Evolutionary conservation across 2,888 invertebrate species (phyloP).

Genomic region (Troides oblongomaculatus): DNA sequence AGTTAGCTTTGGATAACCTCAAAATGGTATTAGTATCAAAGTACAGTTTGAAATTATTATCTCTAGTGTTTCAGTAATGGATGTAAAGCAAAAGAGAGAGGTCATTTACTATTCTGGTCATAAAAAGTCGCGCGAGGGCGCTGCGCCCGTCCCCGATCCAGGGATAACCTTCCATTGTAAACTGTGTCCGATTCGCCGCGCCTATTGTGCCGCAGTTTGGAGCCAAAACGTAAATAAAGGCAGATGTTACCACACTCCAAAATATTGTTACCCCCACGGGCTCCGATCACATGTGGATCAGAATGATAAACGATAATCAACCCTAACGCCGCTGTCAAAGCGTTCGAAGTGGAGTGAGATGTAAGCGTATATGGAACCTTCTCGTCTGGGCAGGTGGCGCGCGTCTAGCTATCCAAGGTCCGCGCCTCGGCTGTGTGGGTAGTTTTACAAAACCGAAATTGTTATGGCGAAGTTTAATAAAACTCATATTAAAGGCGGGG

Average conservation of each 20-base stretch:
- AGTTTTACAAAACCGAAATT: constrained; percentile 75
- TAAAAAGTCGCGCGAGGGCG: constrained; percentile 47
- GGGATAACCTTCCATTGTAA: constrained; percentile 56
- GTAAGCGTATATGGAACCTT: constrained; percentile 33
- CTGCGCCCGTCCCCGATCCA: constrained; percentile 39
- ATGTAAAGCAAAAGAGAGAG: constrained; percentile 44
- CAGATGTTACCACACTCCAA: constrained; percentile 77
- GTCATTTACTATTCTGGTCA: constrained; percentile 56
- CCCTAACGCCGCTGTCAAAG: constrained; percentile 31
- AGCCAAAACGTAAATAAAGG: constrained; percentile 79
- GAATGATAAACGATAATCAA: constrained; percentile 36
- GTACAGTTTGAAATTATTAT: neutral
- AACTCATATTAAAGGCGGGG: constrained; percentile 68
- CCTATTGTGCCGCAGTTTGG: constrained; percentile 71
- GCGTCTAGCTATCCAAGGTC: constrained; percentile 50
- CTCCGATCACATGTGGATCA: constrained; percentile 35
- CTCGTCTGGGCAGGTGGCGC: constrained; percentile 27
- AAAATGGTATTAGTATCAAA: too few species aligned
- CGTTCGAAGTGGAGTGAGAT: constrained; percentile 33
- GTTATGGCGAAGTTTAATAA: constrained; percentile 69
- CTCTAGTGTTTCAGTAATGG: constrained; percentile 27
- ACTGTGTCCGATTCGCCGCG: constrained; percentile 64
- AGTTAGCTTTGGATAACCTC: too few species aligned
- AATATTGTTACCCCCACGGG: constrained; percentile 46
- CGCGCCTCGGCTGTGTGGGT: constrained; percentile 62